phyloP scores from a whole-genome alignment of 2,113 vertebrate genomes.

The Myotis yumanensis region DNA sequence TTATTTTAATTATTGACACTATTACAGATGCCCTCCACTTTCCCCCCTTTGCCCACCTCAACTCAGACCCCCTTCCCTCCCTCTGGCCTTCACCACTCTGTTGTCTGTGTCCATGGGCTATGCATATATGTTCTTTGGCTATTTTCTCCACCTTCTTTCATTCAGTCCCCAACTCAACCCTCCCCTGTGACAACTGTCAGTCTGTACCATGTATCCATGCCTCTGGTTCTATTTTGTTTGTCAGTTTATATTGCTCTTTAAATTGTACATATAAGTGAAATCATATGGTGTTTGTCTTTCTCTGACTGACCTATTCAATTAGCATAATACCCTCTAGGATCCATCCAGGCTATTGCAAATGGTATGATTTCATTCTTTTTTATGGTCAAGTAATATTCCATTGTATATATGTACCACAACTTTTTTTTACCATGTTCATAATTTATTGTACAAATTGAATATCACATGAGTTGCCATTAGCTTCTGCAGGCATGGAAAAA shows the following conservation, averaged over 20 bases:
- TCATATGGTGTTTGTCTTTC: not conserved
- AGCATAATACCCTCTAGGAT: not conserved
- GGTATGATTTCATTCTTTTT: not conserved
- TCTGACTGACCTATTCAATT: not conserved
- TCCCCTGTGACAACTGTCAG: not conserved
- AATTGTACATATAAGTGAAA: not conserved
- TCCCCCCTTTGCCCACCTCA: too few relatives aligned
- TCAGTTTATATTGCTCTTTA: not conserved
- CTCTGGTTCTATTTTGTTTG: not conserved
- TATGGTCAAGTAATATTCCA: not conserved
- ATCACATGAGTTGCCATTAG: not conserved
- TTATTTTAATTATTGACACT: too few relatives aligned
- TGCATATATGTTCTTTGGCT: too few relatives aligned
- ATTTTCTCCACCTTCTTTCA: too few relatives aligned
- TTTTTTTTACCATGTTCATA: not conserved
- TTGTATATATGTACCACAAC: not conserved
- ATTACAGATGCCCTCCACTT: too few relatives aligned
- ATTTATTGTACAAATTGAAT: not conserved
- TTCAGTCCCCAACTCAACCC: not conserved
- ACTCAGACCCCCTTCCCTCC: too few relatives aligned
- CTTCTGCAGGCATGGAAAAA: not conserved
- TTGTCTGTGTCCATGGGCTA: too few relatives aligned
- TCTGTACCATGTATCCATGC: not conserved
- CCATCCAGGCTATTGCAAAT: not conserved
- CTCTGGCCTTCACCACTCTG: too few relatives aligned